Base-by-base conservation (phyloP, 2,797 vertebrate species). In the Fratercula arctica region DNA sequence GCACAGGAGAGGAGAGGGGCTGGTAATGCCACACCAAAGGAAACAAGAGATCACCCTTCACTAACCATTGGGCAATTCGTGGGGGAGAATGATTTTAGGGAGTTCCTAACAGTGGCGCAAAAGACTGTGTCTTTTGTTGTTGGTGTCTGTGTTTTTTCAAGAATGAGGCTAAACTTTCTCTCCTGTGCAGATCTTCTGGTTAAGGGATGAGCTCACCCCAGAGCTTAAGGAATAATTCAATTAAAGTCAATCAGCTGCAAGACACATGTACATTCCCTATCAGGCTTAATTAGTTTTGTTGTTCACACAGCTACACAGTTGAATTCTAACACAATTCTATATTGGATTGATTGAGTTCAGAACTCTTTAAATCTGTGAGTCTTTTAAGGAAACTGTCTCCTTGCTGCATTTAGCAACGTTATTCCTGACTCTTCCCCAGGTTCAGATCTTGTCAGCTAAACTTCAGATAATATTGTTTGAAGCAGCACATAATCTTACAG, bases 251-350 rank as follows among this genome's bases (percentile, higher is more conserved):
- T 94, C 69, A 90, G 25, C 46, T 85, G 73, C 57, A 88, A 75
- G 73, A 84, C 31, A 35, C 9, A 1, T 64, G 54, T 79, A 54
- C 46, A 3, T 86, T 91, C 33, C 51, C 81, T 60, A 76, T 63
- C 23, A 28, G 51, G 39, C 69, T 84, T 94, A 68, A 72, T 96
- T 94, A 93, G 70, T 94, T 95, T 86, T 91, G 92, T 83, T 90
- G 70, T 87, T 96, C 84, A 69, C 60, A 69, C 43, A 69, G 74
- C 80, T 84, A 90, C 54, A 43, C 50, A n/a, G 79, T 50, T 89
- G 69, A 95, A 59, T 77, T 95, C 16, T 84, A 95, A 90, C 86
- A 86, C 78, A 97, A 96, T 88, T 77, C 83, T 95, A 8, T 87
- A 79, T 57, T 60, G 50, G 77, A 70, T 78, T 85, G 86, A 86